Evolutionary conservation across 2,888 invertebrate genomes (phyloP).

Genomic region (Cephus runcator): DNA sequence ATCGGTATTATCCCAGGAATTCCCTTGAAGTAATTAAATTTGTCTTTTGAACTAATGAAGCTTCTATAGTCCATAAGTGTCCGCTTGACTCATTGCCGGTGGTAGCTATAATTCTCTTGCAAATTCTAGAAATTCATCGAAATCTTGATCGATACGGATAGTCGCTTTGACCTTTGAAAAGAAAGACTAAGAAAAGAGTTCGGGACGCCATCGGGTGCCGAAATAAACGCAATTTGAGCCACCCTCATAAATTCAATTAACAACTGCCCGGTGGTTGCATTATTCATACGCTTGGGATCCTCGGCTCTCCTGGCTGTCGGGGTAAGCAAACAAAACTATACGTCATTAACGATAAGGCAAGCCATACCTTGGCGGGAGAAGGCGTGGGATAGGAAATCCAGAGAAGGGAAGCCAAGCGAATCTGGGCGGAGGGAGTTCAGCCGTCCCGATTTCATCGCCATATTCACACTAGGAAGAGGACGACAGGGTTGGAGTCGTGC

Average conservation of each 20-base stretch:
- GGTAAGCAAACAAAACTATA: constrained; percentile 21
- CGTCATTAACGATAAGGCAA: constrained; percentile 23
- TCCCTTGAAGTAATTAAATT: too few relatives aligned
- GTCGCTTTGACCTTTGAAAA: too few relatives aligned
- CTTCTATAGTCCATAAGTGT: too few relatives aligned
- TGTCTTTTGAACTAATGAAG: too few relatives aligned
- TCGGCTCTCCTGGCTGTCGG: background rate
- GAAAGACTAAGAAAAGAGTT: too few relatives aligned
- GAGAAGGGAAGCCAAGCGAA: constrained; percentile 2
- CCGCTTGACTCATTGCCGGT: too few relatives aligned
- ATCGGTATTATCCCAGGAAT: too few relatives aligned
- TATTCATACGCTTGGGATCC: constrained; percentile 19
- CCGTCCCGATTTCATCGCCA: constrained; percentile 1
- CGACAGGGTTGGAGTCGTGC: background rate
- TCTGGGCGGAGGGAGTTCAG: background rate
- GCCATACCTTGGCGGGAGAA: background rate
- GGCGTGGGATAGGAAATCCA: too few relatives aligned
- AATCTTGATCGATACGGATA: too few relatives aligned
- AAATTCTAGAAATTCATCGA: too few relatives aligned
- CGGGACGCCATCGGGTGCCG: background rate
- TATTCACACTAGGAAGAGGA: constrained; percentile 1
- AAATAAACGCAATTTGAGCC: constrained; percentile 23
- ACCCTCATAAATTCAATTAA: constrained; percentile 25
- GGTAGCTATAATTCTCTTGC: too few relatives aligned
- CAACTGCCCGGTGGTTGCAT: constrained; percentile 20